Base-by-base conservation (phyloP, 2,888 invertebrate genomes). In the Gerris lacustris region DNA sequence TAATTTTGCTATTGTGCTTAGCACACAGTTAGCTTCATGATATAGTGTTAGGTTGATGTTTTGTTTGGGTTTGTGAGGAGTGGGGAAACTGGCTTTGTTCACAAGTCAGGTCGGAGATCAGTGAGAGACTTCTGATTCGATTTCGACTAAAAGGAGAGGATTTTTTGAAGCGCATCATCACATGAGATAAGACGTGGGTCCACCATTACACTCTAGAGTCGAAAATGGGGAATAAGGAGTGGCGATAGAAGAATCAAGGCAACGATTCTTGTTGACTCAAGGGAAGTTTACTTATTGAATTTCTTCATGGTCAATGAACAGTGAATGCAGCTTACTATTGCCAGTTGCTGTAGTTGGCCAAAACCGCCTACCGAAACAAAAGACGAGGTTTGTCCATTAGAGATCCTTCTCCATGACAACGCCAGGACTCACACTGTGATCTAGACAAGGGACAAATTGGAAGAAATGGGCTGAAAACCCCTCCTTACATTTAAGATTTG, bases 361-460 rank as follows among this genome's bases (percentile, higher is more conserved):
- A 6, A 78, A 73, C 78, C 45, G n/a, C 43, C n/a, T 18, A 17
- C 79, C 73, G 80, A 79, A 62, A 62, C 62, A 62, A 62, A 62
- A 62, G 62, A 62, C 5, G 62, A 62, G 5, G n/a, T n/a, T 2
- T 62, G 62, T 4, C 62, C n/a, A 62, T 62, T 4, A 62, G 62
- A 62, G 31, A 31, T 31, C 2, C 31, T 31, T 31, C 31, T 31
- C 4, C 31, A 31, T 31, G 55, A 55, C 55, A 55, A 74, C 64
- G 72, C 72, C 0, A 71, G 74, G 63, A 69, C 69, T 11, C 72
- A 75, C 70, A 74, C 73, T 55, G 71, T 73, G 45, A 69, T 44
- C n/a, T 44, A 70, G 45, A 73, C 71, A 17, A 47, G 67, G 44
- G 31, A 67, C 62, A 73, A 70, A 72, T 67, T 73, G 67, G 43